Evolutionary conservation across 37 sponge, comb jelly and placozoan species (phyloP).

Genomic region (Aphrocallistes beatrix): DNA sequence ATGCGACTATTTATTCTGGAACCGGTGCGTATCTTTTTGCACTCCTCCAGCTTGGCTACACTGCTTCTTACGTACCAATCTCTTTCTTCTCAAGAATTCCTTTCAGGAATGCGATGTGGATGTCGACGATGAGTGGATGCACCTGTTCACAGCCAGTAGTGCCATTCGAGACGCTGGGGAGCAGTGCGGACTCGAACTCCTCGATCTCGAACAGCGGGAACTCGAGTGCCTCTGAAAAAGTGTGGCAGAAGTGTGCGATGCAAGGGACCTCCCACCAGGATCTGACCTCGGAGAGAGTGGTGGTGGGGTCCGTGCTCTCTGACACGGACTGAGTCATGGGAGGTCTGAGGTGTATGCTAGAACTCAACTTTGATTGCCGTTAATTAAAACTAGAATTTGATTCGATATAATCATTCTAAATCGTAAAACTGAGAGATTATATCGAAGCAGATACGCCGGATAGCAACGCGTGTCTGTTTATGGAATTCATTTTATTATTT

Average conservation of each 20-base stretch:
- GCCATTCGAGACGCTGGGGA: background rate
- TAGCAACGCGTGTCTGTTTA: no score
- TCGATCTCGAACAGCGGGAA: conserved; percentile 64
- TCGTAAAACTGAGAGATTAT: no score
- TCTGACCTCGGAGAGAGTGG: conserved; percentile 33
- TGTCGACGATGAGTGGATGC: background rate
- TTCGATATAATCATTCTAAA: no score
- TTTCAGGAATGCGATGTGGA: background rate
- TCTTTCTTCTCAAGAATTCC: background rate
- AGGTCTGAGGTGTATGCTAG: no score
- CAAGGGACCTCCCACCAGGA: conserved; percentile 88
- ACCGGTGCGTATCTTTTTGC: no score
- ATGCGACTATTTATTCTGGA: no score
- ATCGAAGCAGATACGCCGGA: no score
- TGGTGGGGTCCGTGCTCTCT: background rate
- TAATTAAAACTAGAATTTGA: no score
- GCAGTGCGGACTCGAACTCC: conserved; percentile 23
- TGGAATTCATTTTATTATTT: no score
- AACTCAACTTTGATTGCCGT: no score
- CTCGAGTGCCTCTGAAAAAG: conserved; percentile 57
- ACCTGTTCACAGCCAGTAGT: no score
- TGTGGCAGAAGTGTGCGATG: conserved; percentile 58
- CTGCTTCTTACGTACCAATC: background rate
- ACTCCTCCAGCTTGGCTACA: no score
- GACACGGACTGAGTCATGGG: background rate